phyloP scores from a whole-genome alignment of 2,888 invertebrate genomes.

The Agrochola circellaris region DNA sequence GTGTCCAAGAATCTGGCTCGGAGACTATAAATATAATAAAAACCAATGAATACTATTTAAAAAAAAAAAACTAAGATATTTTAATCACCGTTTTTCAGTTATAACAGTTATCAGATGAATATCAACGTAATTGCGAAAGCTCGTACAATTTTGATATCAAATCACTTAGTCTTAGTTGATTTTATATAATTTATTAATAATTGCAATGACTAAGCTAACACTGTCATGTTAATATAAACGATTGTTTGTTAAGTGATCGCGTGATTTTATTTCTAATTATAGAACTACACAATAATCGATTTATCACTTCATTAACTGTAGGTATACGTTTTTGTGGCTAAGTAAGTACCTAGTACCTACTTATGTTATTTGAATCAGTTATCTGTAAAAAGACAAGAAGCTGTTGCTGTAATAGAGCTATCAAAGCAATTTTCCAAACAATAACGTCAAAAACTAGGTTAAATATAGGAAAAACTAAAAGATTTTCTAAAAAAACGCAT shows the following conservation, averaged over 20 bases:
- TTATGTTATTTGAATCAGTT: neutral
- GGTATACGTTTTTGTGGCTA: slow-evolving; percentile 13
- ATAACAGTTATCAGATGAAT: neutral
- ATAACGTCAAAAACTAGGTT: neutral
- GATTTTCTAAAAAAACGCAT: neutral
- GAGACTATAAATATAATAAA: neutral
- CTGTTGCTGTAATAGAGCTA: neutral
- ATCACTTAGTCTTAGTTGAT: slow-evolving; percentile 13
- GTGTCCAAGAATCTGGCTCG: neutral
- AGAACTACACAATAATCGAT: slow-evolving; percentile 30
- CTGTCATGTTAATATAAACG: slow-evolving; percentile 29
- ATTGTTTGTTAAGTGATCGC: slow-evolving; percentile 44
- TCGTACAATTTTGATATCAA: slow-evolving; percentile 21
- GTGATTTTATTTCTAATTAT: slow-evolving; percentile 58
- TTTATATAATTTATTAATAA: slow-evolving; percentile 26
- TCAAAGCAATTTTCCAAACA: neutral
- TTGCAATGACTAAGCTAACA: slow-evolving; percentile 42
- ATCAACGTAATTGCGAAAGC: neutral
- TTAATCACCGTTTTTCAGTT: neutral
- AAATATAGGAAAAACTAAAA: neutral
- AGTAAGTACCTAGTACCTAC: neutral
- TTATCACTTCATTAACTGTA: slow-evolving; percentile 46
- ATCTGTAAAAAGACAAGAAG: neutral
- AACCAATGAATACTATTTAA: neutral
- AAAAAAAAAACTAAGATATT: neutral